A percentile compares a stretch with the other conserved stretches of the same genome.
Evolutionary conservation across 2,113 vertebrate genomes (phyloP).

Genomic region (Ptilorrhoa leucosticta): DNA sequence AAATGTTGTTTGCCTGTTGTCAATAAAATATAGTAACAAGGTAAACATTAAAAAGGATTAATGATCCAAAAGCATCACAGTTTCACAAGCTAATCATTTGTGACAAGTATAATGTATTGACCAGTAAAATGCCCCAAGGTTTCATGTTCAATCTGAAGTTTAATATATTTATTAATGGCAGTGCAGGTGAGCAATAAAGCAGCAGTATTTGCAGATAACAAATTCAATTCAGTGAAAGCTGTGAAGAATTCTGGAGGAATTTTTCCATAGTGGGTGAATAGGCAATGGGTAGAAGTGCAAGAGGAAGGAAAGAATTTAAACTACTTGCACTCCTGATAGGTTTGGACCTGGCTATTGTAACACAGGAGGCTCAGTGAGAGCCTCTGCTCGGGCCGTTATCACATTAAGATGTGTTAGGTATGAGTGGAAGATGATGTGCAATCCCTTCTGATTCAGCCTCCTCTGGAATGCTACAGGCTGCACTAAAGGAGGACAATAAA

Average conservation of each 20-base stretch:
- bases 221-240: neutral
- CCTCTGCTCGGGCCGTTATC: neutral
- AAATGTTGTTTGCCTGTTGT: neutral
- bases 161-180: neutral
- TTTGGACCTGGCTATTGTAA: neutral
- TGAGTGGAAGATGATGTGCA: neutral
- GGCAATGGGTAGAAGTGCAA: neutral
- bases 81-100: neutral
- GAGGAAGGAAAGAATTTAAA: neutral
- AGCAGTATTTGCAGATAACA: neutral
- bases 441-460: neutral
- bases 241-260: neutral
- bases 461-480: neutral
- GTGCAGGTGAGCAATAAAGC: neutral
- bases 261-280: neutral
- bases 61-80: neutral
- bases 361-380: neutral
- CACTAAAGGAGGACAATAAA: slow-evolving; percentile 21
- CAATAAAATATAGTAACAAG: slow-evolving; percentile 21
- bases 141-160: neutral
- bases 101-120: slow-evolving; percentile 20
- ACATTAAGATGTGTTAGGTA: neutral
- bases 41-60: slow-evolving; percentile 23
- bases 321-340: neutral
- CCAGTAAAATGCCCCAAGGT: slow-evolving; percentile 7